A percentile compares a stretch with the other conserved stretches of the same genome.
Conservation (phyloP, 2,888 invertebrate species). For the Macrostomum cliftonense region DNA sequence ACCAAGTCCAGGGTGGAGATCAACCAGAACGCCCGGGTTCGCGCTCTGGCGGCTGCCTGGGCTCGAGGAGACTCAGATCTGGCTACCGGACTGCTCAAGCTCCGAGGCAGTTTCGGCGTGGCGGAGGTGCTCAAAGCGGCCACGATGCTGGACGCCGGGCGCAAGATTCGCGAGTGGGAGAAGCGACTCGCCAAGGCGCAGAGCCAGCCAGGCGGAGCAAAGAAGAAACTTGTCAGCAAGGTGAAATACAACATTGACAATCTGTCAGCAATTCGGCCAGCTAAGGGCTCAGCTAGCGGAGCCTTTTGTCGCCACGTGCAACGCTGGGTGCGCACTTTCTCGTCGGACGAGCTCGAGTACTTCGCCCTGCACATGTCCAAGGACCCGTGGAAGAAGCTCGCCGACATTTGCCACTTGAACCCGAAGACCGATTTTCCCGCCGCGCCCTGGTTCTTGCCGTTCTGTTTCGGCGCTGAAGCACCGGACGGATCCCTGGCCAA, state of each 20-base stretch:
- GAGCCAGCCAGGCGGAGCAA: constrained; percentile 20
- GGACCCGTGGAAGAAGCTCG: constrained; percentile 32
- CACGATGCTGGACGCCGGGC: constrained; percentile 23
- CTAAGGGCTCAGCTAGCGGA: constrained; percentile 29
- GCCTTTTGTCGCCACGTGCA: constrained; percentile 26
- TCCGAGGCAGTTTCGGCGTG: constrained; percentile 21
- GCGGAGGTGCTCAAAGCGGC: constrained; percentile 28
- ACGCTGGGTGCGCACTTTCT: constrained; percentile 24
- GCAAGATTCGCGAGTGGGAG: constrained; percentile 25
- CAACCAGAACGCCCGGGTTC: constrained; percentile 26
- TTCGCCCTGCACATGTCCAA: constrained; percentile 31
- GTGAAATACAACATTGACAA: constrained; percentile 30
- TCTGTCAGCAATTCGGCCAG: constrained; percentile 21
- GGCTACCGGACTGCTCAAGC: constrained; percentile 21
- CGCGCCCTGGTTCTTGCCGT: constrained; percentile 32
- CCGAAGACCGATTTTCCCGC: constrained; percentile 30
- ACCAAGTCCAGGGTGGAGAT: constrained; percentile 23
- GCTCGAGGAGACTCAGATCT: constrained; percentile 26
- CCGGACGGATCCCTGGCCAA: constrained; percentile 23
- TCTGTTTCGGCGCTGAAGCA: constrained; percentile 25
- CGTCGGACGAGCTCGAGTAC: constrained; percentile 28
- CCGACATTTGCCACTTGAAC: constrained; percentile 33
- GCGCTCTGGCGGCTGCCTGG: constrained; percentile 29
- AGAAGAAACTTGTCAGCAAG: constrained; percentile 22
- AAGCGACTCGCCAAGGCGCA: constrained; percentile 25